Conservation (phyloP, 2,797 vertebrate species). For the Arctocebus calabarensis region DNA sequence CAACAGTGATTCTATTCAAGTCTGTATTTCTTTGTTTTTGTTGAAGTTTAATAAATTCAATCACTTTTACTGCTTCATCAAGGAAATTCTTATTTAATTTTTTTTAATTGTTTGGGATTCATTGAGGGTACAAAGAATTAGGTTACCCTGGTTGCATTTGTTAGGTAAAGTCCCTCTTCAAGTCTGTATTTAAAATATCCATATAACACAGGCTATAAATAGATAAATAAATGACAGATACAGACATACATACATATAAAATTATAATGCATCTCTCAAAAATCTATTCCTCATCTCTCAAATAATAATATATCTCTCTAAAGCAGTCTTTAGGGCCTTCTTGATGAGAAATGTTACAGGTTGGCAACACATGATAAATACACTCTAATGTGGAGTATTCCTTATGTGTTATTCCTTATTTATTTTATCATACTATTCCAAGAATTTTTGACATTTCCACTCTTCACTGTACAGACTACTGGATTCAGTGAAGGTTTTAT, state of each 20-base stretch:
- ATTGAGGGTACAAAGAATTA: no score
- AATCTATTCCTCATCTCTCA: not conserved
- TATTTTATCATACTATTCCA: not conserved
- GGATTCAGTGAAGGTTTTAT: not conserved
- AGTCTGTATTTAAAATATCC: not conserved
- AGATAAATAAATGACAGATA: not conserved
- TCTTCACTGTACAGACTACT: not conserved
- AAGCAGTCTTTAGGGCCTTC: not conserved
- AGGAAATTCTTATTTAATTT: no score
- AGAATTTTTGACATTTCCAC: conserved; percentile 8
- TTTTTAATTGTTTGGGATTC: no score
- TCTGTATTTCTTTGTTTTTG: not conserved
- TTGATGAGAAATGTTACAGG: not conserved
- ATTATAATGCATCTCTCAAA: not conserved
- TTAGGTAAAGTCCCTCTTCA: not conserved
- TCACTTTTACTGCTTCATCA: no score
- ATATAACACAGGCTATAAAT: not conserved
- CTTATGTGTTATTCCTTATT: not conserved
- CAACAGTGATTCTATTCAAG: not conserved
- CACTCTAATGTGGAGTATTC: not conserved
- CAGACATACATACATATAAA: not conserved
- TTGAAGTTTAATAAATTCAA: no score
- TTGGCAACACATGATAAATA: not conserved
- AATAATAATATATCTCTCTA: not conserved
- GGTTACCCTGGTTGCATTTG: no score